Conservation (phyloP, 2,797 vertebrate genomes). For the Neosilurus hyrtlii region DNA sequence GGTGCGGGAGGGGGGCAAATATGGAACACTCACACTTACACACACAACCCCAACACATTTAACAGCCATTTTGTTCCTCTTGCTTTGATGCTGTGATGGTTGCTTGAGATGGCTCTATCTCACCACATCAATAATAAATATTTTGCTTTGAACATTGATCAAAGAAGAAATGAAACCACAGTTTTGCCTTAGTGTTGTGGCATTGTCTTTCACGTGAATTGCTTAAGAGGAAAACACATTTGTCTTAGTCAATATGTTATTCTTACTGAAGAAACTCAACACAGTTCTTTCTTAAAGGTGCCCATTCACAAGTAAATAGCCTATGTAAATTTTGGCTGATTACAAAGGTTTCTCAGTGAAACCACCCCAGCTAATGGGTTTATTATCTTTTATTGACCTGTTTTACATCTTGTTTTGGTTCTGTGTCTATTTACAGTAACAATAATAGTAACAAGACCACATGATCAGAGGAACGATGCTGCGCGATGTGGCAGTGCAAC, state of each 20-base stretch:
- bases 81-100: slow-evolving; percentile 59
- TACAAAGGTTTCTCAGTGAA: too few species aligned
- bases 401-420: too few species aligned
- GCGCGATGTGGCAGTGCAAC: too few species aligned
- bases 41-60: slow-evolving; percentile 38
- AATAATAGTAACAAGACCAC: too few species aligned
- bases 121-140: slow-evolving; percentile 71
- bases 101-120: slow-evolving; percentile 54
- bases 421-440: too few species aligned
- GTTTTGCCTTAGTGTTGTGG: slow-evolving; percentile 55
- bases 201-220: slow-evolving; percentile 62
- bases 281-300: slow-evolving; percentile 48
- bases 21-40: slow-evolving; percentile 31
- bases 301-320: too few species aligned
- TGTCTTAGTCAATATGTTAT: slow-evolving; percentile 54
- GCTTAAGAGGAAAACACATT: slow-evolving; percentile 48
- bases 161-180: slow-evolving; percentile 61
- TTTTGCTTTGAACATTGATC: slow-evolving; percentile 69
- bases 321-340: too few species aligned
- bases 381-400: too few species aligned
- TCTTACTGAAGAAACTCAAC: slow-evolving; percentile 59
- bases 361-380: too few species aligned
- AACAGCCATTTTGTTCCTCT: slow-evolving; percentile 69
- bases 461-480: too few species aligned
- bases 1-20: slow-evolving; percentile 13